Evolutionary conservation across 1,140 invertebrate genomes (phyloP), one percentile per base, ranked within the genome.

Genomic region (Charaxes varanes): DNA sequence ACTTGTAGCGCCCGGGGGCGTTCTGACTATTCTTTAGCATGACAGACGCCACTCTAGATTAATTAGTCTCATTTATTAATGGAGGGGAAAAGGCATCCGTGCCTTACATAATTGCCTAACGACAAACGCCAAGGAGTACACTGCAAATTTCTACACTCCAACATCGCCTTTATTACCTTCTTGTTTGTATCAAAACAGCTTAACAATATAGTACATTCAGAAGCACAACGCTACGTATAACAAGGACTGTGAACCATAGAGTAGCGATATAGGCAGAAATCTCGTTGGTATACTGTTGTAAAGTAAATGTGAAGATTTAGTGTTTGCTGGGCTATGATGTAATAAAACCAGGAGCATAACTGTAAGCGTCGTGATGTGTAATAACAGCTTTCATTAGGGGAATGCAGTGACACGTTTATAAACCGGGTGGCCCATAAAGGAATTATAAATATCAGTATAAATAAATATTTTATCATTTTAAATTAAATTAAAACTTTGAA

Each of bases 61-160:
- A 77, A 77, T 82, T 76, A 73, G 61, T 36, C 43, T 57, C 70
- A 77, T 81, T 78, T 81, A 67, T 78, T 66, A 77, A 62, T 54
- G 42, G 49, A 59, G 56, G 65, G 62, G 62, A 62, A 62, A 54
- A 57, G 53, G 47, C 54, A 67, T 66, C 33, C 33, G 33, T 36
- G 33, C 33, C 33, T 44, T 44, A 44, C 33, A 44, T 44, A 44
- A 44, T 42, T 34, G 32, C 31, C 31, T 40, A 11, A 31, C 26
- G 10, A 24, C 18, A 40, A 13, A 30, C 11, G 31, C 35, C 13
- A 17, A 16, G 31, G 13, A 3, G 22, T 17, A 35, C 23, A 33
- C 14, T 21, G 30, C 14, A 36, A 36, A 44, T 11, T 8, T 7
- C 10, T 2, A 1, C 33, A 36, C 19, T 11, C 24, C n/a, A 44